phyloP scores from a whole-genome alignment of 2,113 vertebrate species.

The Panthera tigris region DNA sequence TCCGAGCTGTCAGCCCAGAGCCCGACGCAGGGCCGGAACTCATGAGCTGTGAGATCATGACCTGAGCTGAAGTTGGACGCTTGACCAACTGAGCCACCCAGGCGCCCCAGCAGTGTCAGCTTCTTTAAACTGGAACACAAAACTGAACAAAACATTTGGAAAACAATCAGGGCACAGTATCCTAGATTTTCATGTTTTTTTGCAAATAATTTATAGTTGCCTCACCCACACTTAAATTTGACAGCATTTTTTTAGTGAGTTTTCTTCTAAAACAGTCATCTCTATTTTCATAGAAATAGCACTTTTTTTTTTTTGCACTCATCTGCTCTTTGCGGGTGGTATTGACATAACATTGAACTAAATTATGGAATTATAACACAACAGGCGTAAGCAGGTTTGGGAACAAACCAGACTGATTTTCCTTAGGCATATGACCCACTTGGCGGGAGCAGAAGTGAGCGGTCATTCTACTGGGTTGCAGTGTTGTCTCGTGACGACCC shows the following conservation, averaged over 20 bases:
- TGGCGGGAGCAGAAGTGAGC: background rate
- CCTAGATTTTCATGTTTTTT: constrained; percentile 29
- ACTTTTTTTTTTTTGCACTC: background rate
- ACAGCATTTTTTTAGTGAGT: background rate
- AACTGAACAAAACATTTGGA: constrained; percentile 5
- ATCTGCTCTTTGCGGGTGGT: background rate
- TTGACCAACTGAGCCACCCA: no score
- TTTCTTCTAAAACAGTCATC: background rate
- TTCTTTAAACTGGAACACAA: constrained; percentile 5
- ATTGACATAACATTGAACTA: background rate
- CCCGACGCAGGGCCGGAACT: no score
- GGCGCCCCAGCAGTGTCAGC: background rate
- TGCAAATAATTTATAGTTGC: background rate
- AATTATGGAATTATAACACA: constrained; percentile 1
- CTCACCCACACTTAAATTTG: background rate
- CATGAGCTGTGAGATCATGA: no score
- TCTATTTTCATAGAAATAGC: constrained; percentile 30
- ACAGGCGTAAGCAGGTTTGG: background rate
- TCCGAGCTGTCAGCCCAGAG: no score
- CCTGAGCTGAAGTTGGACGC: no score
- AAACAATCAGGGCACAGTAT: constrained; percentile 6
- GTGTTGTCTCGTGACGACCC: background rate
- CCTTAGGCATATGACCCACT: background rate
- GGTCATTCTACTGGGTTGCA: background rate
- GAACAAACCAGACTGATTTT: background rate